Evolutionary conservation across 2,888 invertebrate genomes (phyloP).

Genomic region (Cheilosia pagana): DNA sequence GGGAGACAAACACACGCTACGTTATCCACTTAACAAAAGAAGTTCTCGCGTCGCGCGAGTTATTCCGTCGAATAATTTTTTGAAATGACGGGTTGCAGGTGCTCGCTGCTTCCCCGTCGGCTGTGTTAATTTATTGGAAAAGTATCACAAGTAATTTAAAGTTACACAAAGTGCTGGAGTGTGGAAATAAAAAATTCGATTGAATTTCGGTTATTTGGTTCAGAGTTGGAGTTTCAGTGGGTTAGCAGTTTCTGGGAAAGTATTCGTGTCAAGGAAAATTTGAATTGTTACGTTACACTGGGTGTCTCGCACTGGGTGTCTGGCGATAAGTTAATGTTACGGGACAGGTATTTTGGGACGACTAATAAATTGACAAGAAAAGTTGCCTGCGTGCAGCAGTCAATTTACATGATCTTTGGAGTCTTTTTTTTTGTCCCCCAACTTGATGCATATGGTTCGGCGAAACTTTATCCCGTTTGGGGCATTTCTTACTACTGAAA

Average conservation of each 20-base stretch:
- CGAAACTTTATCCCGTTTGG: no score
- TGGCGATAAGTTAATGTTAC: no score
- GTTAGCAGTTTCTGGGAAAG: conserved; percentile 24
- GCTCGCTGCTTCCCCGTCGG: conserved; percentile 35
- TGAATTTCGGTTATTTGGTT: conserved; percentile 64
- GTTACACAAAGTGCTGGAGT: conserved; percentile 68
- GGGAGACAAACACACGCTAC: conserved; percentile 55
- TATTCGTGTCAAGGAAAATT: not conserved
- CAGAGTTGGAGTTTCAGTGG: conserved; percentile 46
- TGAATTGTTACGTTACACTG: not conserved
- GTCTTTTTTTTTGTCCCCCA: no score
- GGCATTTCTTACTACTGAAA: no score
- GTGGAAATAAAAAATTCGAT: conserved; percentile 72
- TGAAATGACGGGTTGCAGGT: conserved; percentile 72
- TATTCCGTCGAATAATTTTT: conserved; percentile 69
- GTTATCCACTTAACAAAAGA: conserved; percentile 71
- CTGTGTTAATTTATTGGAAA: conserved; percentile 73
- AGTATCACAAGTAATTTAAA: conserved; percentile 75
- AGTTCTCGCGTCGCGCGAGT: conserved; percentile 58
- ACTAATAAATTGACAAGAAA: no score
- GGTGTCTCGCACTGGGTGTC: not conserved
- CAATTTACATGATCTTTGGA: no score
- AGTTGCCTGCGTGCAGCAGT: not conserved
- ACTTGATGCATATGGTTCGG: no score
- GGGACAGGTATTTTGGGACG: no score